A percentile compares a stretch with the other conserved stretches of the same genome.
phyloP scores from a whole-genome alignment of 2,888 invertebrate genomes.

The Dryococelus australis region DNA sequence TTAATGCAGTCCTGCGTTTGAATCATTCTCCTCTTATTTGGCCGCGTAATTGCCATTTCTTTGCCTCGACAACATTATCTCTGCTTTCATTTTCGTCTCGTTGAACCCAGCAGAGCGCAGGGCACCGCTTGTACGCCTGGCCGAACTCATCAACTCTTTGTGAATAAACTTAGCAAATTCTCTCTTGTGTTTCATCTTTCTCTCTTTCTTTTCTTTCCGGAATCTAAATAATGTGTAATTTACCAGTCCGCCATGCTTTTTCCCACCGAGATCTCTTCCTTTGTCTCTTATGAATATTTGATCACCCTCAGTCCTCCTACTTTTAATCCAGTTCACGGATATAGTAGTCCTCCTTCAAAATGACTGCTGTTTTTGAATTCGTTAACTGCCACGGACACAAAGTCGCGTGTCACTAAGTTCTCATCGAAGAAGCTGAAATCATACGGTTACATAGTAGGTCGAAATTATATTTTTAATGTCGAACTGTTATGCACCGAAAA shows the following conservation, averaged over 20 bases:
- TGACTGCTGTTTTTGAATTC: not conserved
- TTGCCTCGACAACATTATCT: not conserved
- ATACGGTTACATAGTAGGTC: no score
- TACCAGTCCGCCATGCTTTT: not conserved
- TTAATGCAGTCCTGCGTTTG: not conserved
- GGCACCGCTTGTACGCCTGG: not conserved
- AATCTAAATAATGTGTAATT: not conserved
- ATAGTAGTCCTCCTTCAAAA: no score
- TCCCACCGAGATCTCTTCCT: not conserved
- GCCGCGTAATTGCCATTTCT: not conserved
- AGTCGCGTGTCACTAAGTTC: no score
- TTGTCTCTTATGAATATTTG: not conserved
- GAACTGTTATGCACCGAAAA: no score
- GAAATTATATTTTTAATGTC: no score
- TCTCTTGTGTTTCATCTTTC: not conserved
- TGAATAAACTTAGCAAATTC: conserved; percentile 3
- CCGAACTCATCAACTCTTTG: not conserved
- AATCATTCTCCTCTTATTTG: not conserved
- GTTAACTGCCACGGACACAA: not conserved
- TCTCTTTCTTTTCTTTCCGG: not conserved
- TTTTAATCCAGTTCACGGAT: not conserved
- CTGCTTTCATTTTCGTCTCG: not conserved
- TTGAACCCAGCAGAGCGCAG: not conserved
- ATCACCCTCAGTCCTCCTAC: not conserved
- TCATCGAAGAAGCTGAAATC: no score